These are phyloP conservation scores for Arctocebus calabarensis DNA, from an alignment of 2,797 vertebrate species.

Conservation along the genomic window DNA sequence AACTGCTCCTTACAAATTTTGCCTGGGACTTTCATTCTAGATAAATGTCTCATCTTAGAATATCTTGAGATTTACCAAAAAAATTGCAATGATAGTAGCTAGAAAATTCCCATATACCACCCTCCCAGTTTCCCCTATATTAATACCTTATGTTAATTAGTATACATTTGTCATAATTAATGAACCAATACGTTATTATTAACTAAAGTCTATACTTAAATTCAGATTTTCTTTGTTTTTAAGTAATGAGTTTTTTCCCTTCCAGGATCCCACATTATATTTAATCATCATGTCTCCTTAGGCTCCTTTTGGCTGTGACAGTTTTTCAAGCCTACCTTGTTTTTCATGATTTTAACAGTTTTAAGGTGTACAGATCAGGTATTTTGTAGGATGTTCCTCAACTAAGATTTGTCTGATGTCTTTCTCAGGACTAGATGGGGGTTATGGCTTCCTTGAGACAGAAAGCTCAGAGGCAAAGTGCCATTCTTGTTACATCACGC, in stretches of 20 bases:
- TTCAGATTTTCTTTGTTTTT: not conserved
- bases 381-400: not conserved
- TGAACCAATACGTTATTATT: not conserved
- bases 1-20: slow-evolving; percentile 21
- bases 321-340: not conserved
- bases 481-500: not conserved
- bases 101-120: not conserved
- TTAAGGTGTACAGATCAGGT: not conserved
- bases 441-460: not conserved
- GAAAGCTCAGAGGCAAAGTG: not conserved
- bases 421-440: not conserved
- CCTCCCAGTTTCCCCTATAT: not conserved
- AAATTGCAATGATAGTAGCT: not conserved
- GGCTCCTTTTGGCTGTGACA: not conserved
- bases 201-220: not conserved
- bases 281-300: not conserved
- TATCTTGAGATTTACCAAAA: slow-evolving; percentile 12
- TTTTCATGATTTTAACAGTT: slow-evolving; percentile 31
- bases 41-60: not conserved
- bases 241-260: not conserved
- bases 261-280: not conserved
- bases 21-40: not conserved
- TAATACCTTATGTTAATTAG: not conserved
- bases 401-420: not conserved
- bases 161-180: not conserved